Evolutionary conservation across 2,888 invertebrate species (phyloP), one percentile per base, ranked within the genome.

Genomic region (Cheilosia grossa): DNA sequence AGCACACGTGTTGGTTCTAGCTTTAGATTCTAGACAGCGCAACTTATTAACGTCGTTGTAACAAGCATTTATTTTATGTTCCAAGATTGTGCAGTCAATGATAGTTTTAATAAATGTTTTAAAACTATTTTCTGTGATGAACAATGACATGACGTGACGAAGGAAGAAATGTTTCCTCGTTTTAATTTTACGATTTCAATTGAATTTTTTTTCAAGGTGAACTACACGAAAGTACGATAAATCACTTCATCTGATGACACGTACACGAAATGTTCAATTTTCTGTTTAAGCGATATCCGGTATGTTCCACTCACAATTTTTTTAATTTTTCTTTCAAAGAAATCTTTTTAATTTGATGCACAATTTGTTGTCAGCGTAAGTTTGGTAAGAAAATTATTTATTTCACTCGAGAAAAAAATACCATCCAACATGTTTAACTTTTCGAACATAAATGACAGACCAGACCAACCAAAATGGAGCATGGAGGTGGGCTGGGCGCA

Each of bases 101-200:
- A 0, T 19, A 21, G 44, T 51, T 17, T 30, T 54, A 42, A 15
- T 24, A 42, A 42, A 42, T 59, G 21, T 54, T 30, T 27, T 54
- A n/a, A n/a, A n/a, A 37, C 56, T 54, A 49, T 27, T 63, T 63
- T 56, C 44, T 63, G 37, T 21, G 15, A 51, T 51, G 70, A 44
- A 64, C 58, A 82, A 77, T 82, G 73, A 73, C 82, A 83, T 83
- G 83, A 83, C 83, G 74, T 83, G 74, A 80, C 79, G 37, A 59
- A 66, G 51, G 59, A 61, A 54, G 47, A 47, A 64, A 33, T 69
- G 30, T 66, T 77, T 72, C n/a, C 63, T 61, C 67, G 42, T 37
- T 24, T 67, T 17, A 19, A 24, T 37, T 63, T 63, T 53, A 19
- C 15, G 51, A 58, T 27, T n/a, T 10, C 15, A 56, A 44, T 64